These are phyloP conservation scores for Eupithecia tripunctaria DNA, from an alignment of 2,888 invertebrate species.

Conservation along the genomic window DNA sequence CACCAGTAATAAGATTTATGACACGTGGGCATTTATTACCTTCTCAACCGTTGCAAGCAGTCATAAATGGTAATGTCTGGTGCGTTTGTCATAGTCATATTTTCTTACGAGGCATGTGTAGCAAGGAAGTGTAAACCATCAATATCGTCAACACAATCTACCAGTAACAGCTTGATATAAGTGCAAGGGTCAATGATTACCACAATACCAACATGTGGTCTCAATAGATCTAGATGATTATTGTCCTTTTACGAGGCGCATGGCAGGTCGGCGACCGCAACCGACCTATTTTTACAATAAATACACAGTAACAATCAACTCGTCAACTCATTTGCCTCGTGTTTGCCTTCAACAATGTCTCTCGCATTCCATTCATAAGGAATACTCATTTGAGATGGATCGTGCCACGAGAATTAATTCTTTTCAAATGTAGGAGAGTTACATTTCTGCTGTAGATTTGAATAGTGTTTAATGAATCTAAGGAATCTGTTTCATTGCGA, in stretches of 20 bases:
- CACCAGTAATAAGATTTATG: constrained; percentile 10
- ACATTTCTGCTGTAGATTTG: constrained; percentile 18
- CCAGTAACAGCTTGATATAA: neutral
- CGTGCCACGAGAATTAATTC: constrained; percentile 50
- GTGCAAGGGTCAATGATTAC: constrained; percentile 6
- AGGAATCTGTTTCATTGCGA: neutral
- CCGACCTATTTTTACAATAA: constrained; percentile 75
- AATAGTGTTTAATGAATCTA: neutral
- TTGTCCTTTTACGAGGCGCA: constrained; percentile 45
- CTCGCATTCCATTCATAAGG: constrained; percentile 61
- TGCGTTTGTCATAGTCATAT: neutral
- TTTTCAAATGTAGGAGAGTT: constrained; percentile 47
- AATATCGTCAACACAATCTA: neutral
- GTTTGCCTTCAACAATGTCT: constrained; percentile 60
- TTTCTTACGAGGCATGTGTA: neutral
- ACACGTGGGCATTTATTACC: constrained; percentile 32
- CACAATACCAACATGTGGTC: constrained; percentile 26
- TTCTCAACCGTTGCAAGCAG: neutral
- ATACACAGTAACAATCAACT: constrained; percentile 69
- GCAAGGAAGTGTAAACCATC: neutral
- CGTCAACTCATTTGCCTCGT: constrained; percentile 63
- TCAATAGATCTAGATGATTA: constrained; percentile 29
- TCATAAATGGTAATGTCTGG: neutral
- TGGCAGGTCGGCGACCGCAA: constrained; percentile 66
- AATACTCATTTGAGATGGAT: constrained; percentile 53